These are phyloP conservation scores for Synanthedon myopaeformis DNA, from an alignment of 2,888 invertebrate species.

Conservation along the genomic window DNA sequence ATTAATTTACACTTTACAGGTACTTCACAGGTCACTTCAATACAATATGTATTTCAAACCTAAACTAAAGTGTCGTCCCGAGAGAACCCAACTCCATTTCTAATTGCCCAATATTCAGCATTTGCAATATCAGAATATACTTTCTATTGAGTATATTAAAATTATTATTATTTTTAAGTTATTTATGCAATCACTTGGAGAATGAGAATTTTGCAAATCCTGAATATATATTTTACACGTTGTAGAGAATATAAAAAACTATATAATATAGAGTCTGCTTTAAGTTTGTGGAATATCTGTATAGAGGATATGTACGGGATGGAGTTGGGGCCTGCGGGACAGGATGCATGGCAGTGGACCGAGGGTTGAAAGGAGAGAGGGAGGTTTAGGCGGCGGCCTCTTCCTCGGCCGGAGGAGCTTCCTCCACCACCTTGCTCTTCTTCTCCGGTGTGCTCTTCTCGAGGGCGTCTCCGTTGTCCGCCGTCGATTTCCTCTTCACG, in stretches of 20 bases:
- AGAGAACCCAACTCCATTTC: constrained; percentile 53
- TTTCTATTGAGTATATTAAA: too few relatives aligned
- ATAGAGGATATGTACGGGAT: constrained; percentile 39
- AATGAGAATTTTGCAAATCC: not conserved
- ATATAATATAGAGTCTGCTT: constrained; percentile 26
- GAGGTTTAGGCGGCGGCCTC: constrained; percentile 68
- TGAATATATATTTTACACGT: constrained; percentile 3
- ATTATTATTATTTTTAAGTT: too few relatives aligned
- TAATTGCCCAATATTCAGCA: not conserved
- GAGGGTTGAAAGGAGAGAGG: constrained; percentile 25
- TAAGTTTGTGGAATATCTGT: constrained; percentile 12
- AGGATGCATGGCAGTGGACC: constrained; percentile 67
- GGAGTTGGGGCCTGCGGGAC: constrained; percentile 61
- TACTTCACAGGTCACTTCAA: constrained; percentile 66
- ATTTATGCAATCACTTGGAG: too few relatives aligned
- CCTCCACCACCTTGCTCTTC: constrained; percentile 77
- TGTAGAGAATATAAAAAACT: constrained; percentile 27
- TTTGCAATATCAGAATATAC: too few relatives aligned
- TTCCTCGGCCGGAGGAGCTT: constrained; percentile 66
- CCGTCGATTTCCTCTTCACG: constrained; percentile 79
- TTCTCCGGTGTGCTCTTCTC: constrained; percentile 79
- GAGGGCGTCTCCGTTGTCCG: constrained; percentile 61
- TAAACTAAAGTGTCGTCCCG: constrained; percentile 56
- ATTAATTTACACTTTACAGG: constrained; percentile 67
- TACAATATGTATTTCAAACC: constrained; percentile 54